Evolutionary conservation across 2,888 invertebrate genomes (phyloP).

Genomic region (Acanthosepion lycidas): DNA sequence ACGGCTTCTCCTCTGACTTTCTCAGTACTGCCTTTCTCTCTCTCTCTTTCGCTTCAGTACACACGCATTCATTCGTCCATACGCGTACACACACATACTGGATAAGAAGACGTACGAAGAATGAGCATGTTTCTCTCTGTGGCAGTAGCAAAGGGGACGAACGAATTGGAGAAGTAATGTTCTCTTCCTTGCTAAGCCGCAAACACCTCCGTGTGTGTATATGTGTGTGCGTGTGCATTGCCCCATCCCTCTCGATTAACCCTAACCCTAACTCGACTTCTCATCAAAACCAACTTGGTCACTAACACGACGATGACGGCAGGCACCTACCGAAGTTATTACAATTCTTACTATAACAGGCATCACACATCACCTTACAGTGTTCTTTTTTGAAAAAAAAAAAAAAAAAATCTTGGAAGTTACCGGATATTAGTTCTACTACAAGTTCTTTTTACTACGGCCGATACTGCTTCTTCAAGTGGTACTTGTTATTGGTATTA

Average conservation of each 20-base stretch:
- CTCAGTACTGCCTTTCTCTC: not conserved
- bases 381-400: not conserved
- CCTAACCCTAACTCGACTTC: not conserved
- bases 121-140: not conserved
- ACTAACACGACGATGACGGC: not conserved
- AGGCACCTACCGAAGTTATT: not conserved
- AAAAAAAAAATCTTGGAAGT: not conserved
- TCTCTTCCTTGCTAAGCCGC: not conserved
- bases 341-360: not conserved
- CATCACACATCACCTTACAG: not conserved
- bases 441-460: constrained; percentile 24
- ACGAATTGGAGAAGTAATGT: not conserved
- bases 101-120: not conserved
- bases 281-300: not conserved
- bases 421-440: constrained; percentile 18
- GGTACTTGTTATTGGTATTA: not conserved
- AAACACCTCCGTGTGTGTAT: not conserved
- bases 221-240: not conserved
- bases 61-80: not conserved
- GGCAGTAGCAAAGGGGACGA: constrained; percentile 14
- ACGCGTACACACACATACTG: not conserved
- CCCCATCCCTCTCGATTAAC: not conserved
- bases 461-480: not conserved
- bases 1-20: not conserved
- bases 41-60: not conserved